A percentile compares a stretch with the other conserved stretches of the same genome.
phyloP scores from a whole-genome alignment of 2,113 vertebrate species.

The Mirounga angustirostris region DNA sequence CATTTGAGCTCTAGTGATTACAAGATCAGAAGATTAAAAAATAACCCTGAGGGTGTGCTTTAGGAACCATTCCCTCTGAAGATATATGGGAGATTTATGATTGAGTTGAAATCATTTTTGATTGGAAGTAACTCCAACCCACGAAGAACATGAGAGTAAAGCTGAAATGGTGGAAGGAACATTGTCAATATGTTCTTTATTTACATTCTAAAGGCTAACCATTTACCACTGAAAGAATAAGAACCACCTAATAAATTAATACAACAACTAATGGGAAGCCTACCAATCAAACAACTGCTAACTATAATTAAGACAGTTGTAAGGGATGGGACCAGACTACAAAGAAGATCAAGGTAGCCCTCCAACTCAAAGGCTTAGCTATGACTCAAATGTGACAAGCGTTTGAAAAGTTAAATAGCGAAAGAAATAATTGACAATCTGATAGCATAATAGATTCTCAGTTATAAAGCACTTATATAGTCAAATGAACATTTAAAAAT shows the following conservation, averaged over 20 bases:
- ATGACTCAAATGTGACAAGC: not conserved
- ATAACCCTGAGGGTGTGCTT: conserved; percentile 58
- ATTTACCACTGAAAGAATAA: not conserved
- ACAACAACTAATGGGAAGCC: not conserved
- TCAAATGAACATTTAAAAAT: conserved; percentile 31
- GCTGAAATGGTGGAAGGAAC: not conserved
- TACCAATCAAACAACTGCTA: not conserved
- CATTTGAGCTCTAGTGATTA: conserved; percentile 77
- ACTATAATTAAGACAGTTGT: not conserved
- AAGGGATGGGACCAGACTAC: not conserved
- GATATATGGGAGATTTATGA: conserved; percentile 60
- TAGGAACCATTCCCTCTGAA: conserved; percentile 59
- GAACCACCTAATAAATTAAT: conserved; percentile 5
- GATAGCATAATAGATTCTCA: not conserved
- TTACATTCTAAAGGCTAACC: not conserved
- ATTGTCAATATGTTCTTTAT: conserved; percentile 1
- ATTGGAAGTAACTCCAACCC: conserved; percentile 63
- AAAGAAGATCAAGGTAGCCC: not conserved
- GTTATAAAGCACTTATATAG: not conserved
- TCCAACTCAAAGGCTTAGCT: not conserved
- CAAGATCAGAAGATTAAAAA: conserved; percentile 81
- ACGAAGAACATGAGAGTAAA: conserved; percentile 59
- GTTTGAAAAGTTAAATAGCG: conserved; percentile 20
- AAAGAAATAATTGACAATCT: not conserved
- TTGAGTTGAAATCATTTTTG: conserved; percentile 68